These are phyloP conservation scores for Cyanocitta stelleri DNA, from an alignment of 2,113 vertebrate genomes.

Conservation along the genomic window DNA sequence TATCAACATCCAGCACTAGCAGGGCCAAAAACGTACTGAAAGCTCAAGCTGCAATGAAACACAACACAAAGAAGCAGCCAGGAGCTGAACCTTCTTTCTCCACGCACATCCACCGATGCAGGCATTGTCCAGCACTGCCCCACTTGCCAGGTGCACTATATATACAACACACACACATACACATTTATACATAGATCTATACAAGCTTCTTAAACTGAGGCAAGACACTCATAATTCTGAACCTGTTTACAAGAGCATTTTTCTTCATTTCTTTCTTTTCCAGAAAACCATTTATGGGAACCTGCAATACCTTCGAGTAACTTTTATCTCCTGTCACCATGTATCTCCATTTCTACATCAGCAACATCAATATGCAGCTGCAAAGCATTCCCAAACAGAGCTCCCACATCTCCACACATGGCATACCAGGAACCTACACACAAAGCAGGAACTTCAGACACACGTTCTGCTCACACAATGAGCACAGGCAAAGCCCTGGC, in stretches of 20 bases:
- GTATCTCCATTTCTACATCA: background rate
- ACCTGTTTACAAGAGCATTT: background rate
- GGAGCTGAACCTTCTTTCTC: background rate
- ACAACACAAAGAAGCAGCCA: background rate
- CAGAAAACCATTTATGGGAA: background rate
- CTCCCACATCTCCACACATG: background rate
- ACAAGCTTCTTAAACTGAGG: background rate
- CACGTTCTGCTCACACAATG: rapidly evolving
- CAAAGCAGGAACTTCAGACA: background rate
- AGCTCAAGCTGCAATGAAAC: background rate
- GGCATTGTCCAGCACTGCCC: background rate
- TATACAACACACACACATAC: background rate
- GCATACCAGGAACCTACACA: background rate
- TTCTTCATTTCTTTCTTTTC: background rate
- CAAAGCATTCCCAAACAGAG: background rate
- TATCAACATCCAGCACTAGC: background rate
- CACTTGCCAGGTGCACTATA: background rate
- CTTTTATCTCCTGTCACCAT: background rate
- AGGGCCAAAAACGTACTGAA: background rate
- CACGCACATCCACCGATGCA: background rate
- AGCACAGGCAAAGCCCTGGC: background rate
- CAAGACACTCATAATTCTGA: background rate
- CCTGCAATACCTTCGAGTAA: background rate
- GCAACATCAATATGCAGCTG: background rate
- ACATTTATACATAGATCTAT: rapidly evolving